Percentiles rank a stretch among this genome's conserved stretches.
Evolutionary conservation across 53 echinoderm and acorn worm genomes (phyloP).

Genomic region (Echinometra lucunter): DNA sequence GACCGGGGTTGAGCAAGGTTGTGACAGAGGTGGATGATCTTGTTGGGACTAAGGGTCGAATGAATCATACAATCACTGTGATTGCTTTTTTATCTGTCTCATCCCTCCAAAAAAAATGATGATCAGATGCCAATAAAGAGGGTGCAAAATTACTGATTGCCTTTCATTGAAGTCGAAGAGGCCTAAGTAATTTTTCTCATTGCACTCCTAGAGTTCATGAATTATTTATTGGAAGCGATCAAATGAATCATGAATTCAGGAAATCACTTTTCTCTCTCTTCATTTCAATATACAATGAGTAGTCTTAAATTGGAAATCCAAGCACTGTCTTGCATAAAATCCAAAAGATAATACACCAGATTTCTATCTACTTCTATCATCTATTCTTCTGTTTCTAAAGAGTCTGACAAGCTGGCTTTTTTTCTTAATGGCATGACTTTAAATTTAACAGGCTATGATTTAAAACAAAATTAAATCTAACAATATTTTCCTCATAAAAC

Average conservation of each 20-base stretch:
- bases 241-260: neutral
- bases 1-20: neutral
- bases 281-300: neutral
- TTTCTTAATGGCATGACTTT: too few relatives aligned
- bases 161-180: neutral
- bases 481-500: too few relatives aligned
- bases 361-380: too few relatives aligned
- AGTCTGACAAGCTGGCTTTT: too few relatives aligned
- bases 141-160: neutral
- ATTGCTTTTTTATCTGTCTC: neutral
- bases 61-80: neutral
- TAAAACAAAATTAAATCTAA: too few relatives aligned
- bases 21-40: neutral
- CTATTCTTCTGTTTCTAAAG: too few relatives aligned
- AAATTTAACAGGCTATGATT: too few relatives aligned
- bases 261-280: constrained; percentile 27
- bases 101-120: neutral
- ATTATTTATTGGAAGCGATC: constrained; percentile 13
- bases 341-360: too few relatives aligned
- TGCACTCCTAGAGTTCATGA: neutral
- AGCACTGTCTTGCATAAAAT: neutral
- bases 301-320: neutral
- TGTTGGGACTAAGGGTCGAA: neutral
- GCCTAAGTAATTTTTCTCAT: constrained; percentile 32
- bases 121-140: neutral